A percentile compares a stretch with the other conserved stretches of the same genome.
Conservation (phyloP, 2,113 vertebrate genomes). For the Ramphastos sulfuratus region DNA sequence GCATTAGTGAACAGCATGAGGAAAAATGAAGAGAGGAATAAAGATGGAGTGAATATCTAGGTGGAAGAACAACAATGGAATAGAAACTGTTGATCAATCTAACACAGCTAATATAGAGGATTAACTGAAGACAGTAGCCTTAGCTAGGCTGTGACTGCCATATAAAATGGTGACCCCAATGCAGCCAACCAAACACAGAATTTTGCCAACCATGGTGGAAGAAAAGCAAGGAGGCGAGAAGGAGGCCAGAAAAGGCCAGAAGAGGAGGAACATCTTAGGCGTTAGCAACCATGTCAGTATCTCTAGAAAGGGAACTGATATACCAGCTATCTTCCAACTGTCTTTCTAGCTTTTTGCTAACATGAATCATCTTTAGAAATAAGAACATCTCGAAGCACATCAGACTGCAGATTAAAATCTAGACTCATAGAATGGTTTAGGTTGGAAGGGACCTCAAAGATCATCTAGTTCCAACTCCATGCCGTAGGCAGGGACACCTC, state of each 20-base stretch:
- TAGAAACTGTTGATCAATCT: background rate
- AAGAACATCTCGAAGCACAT: background rate
- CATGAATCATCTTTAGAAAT: background rate
- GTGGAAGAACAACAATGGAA: background rate
- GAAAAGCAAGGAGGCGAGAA: background rate
- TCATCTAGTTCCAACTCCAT: too few species aligned
- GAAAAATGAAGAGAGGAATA: background rate
- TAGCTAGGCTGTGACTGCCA: background rate
- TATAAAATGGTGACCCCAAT: background rate
- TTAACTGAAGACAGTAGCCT: background rate
- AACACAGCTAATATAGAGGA: background rate
- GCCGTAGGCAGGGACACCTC: too few species aligned
- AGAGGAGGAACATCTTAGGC: background rate
- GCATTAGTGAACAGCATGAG: background rate
- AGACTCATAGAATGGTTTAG: too few species aligned
- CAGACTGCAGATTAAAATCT: background rate
- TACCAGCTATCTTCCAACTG: background rate
- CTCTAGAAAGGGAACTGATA: background rate
- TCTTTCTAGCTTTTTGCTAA: background rate
- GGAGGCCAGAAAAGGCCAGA: too few species aligned
- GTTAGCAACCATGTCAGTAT: background rate
- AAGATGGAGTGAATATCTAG: background rate
- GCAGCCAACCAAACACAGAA: background rate
- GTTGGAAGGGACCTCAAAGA: too few species aligned
- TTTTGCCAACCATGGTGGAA: background rate